A percentile compares a stretch with the other conserved stretches of the same genome.
Conservation (phyloP, 2,888 invertebrate species). For the Lydus trimaculatus region DNA sequence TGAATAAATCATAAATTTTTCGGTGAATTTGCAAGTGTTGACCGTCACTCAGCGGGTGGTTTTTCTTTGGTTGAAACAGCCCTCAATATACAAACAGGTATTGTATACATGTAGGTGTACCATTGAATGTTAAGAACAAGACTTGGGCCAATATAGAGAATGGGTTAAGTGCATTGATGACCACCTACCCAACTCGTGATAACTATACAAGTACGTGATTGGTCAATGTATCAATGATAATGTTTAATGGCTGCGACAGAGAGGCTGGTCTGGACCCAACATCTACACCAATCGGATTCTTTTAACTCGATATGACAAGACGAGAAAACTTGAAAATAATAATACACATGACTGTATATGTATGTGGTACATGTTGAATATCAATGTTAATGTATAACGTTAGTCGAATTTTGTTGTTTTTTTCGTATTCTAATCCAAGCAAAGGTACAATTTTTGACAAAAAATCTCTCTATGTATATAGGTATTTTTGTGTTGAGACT, state of each 20-base stretch:
- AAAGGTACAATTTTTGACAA: neutral
- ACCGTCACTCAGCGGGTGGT: neutral
- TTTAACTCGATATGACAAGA: conserved; percentile 26
- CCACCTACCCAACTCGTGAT: conserved; percentile 38
- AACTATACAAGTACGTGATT: conserved; percentile 41
- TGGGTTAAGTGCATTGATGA: conserved; percentile 3
- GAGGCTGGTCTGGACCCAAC: conserved; percentile 53
- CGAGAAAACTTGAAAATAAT: conserved; percentile 1
- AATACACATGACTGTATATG: conserved; percentile 18
- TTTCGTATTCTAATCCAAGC: conserved; percentile 24
- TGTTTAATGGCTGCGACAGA: conserved; percentile 57
- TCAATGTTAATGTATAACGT: neutral
- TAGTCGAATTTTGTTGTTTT: conserved; percentile 13
- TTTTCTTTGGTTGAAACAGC: neutral
- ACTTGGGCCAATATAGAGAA: conserved; percentile 21
- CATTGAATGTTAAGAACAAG: neutral
- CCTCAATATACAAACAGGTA: too few species aligned
- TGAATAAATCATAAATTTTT: neutral
- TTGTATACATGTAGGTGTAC: too few species aligned
- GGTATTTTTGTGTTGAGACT: neutral
- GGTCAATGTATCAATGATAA: conserved; percentile 50
- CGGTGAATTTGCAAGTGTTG: neutral
- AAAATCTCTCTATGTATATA: neutral
- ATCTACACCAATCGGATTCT: conserved; percentile 45
- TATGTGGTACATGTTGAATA: conserved; percentile 10